Evolutionary conservation across 1,140 invertebrate species (phyloP), one percentile per base, ranked within the genome.

Genomic region (Drosophila micromelanica): DNA sequence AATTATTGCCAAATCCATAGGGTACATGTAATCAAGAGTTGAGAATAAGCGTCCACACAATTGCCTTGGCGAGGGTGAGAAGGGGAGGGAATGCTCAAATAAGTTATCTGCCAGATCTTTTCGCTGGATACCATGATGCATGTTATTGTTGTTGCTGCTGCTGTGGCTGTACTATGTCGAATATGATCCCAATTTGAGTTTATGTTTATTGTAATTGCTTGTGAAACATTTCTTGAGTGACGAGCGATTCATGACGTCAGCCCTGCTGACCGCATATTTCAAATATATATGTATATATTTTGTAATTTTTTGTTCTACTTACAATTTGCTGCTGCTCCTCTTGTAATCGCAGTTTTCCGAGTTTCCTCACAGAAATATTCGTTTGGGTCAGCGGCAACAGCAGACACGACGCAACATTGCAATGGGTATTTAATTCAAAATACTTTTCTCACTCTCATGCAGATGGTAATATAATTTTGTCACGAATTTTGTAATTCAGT

Each of bases 171-270:
- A 17, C 37, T 45, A 65, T 70, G 2, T 7, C 65, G 54, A 67
- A 78, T 74, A 78, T 89, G 79, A 74, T 89, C 76, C 73, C 76
- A 79, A 89, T 89, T 87, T 55, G 45, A 76, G 64, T 78, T 89
- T 68, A 87, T 89, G 84, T 89, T 87, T 87, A 84, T 89, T 65
- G 61, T 79, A 87, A 87, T 84, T 79, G 76, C 79, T 82, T 87
- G 76, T 84, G 76, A 82, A 82, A 79, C 76, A 78, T 67, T 76
- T 73, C 52, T 30, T 52, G 20, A 51, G 72, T 7, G 35, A 13
- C 32, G 32, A 43, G 42, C 13, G 40, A 30, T 38, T 43, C 23
- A 48, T 71, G 52, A 57, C 42, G 45, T 67, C 57, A 73, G 43
- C 46, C 9, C 15, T 57, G 48, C 49, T 32, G 56, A 15, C 40